phyloP scores from a whole-genome alignment of 2,113 vertebrate species.

The Monarcha castaneiventris region DNA sequence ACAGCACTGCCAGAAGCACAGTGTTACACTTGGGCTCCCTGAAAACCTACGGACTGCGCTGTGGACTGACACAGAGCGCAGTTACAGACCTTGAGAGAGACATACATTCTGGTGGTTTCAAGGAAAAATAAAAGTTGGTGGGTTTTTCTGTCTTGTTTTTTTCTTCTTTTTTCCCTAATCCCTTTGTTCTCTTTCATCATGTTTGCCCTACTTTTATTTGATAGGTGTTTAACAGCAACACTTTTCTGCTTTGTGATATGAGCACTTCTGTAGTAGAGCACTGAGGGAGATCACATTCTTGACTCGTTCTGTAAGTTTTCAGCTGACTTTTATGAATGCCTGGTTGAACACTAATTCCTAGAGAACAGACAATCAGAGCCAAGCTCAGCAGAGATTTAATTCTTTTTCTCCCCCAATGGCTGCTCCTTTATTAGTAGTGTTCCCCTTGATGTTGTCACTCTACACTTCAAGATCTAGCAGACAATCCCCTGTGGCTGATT shows the following conservation, averaged over 20 bases:
- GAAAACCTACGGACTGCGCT: neutral
- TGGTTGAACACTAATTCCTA: neutral
- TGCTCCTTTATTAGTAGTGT: neutral
- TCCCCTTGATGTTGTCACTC: neutral
- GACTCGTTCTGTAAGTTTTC: neutral
- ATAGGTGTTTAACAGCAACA: neutral
- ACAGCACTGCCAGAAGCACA: neutral
- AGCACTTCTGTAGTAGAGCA: neutral
- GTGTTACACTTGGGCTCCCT: neutral
- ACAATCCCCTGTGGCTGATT: neutral
- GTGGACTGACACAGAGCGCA: neutral
- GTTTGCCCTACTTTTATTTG: neutral
- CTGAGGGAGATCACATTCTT: neutral
- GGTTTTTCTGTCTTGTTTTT: neutral
- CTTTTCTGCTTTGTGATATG: neutral
- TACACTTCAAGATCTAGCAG: neutral
- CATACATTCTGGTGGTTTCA: neutral
- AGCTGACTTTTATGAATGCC: neutral
- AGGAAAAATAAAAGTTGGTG: neutral
- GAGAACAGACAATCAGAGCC: neutral
- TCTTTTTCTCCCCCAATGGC: fast-evolving
- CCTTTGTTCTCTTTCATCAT: neutral
- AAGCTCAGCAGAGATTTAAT: neutral
- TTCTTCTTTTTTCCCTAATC: neutral
- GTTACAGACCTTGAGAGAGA: neutral